Conservation (phyloP, 2,113 vertebrate genomes). For the Pterocles gutturalis region DNA sequence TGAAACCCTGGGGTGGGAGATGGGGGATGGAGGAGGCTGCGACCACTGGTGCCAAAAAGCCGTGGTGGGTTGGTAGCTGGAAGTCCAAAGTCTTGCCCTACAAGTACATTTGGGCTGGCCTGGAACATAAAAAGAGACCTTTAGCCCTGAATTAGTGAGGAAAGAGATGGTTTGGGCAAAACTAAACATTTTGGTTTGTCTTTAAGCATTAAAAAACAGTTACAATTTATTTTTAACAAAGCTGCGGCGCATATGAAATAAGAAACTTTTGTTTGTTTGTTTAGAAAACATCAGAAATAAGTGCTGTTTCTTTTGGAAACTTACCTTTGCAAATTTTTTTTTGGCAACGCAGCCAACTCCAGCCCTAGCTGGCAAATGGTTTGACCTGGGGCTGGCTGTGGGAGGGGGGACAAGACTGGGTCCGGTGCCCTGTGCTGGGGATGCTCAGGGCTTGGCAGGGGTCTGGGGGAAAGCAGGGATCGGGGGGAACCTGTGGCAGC, state of each 20-base stretch:
- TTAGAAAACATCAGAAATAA: neutral
- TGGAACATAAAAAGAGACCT: neutral
- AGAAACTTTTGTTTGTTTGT: neutral
- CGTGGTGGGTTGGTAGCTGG: neutral
- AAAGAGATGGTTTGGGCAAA: neutral
- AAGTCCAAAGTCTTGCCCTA: neutral
- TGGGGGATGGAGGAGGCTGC: neutral
- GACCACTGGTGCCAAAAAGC: neutral
- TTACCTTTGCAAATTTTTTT: neutral
- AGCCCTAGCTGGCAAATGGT: too few species aligned
- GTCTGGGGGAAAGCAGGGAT: rapidly evolving
- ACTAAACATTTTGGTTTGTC: neutral
- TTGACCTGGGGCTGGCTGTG: too few species aligned
- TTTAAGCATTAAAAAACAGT: neutral
- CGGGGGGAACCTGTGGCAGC: neutral
- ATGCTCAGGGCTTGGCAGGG: neutral
- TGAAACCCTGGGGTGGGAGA: neutral
- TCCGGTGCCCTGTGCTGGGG: rapidly evolving
- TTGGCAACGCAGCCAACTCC: too few species aligned
- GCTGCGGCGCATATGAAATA: neutral
- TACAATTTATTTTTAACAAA: neutral
- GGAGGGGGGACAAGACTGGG: too few species aligned
- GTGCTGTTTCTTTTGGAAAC: neutral
- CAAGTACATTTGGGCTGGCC: neutral
- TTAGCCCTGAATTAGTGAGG: neutral